Base-by-base conservation (phyloP, 2,113 vertebrate species). In the Thermophis baileyi region DNA sequence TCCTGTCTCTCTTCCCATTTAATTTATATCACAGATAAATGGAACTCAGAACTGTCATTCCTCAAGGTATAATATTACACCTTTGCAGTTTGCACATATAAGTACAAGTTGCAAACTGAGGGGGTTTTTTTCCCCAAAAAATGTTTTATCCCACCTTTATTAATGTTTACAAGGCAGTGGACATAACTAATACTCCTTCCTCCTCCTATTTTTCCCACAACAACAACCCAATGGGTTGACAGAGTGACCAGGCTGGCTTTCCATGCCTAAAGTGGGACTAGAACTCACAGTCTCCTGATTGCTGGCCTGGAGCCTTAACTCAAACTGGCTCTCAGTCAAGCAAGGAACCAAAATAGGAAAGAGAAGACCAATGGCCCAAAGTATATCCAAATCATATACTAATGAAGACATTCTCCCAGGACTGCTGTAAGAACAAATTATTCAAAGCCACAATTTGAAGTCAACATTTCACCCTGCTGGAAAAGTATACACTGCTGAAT, bases 1-100 rank as follows among this genome's bases (percentile, higher is more conserved):
- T 35, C 91, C 85, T 92, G 27, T 6, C 50, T 0, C 6, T 93
- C 1, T 96, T 95, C 93, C 24, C 30, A 18, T 49, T 90, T 74
- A 3, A 22, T 7, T 89, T n/a, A n/a, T n/a, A 47, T 47, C 47
- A 47, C 47, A 47, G 47, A 47, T 47, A 47, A 47, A 47, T 1
- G 93, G 30, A 63, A 87, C 92, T 94, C 47, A 63, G 3, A 44
- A 60, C 94, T 92, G 91, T 0, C 11, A 55, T 86, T 91, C 30
- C 20, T 24, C 35, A 20, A 89, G 86, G 1, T 91, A 85, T 87
- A 11, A 50, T 89, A 0, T 1, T 93, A 44, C 1, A 90, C 74
- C 74, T 81, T 0, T 47, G 2, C 47, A 47, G 47, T 47, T 47
- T 85, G 27, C 10, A 89, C 1, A 0, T 11, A 49, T 35, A 27